phyloP scores from a whole-genome alignment of 53 echinoderm and acorn worm species.

The Mesocentrotus franciscanus region DNA sequence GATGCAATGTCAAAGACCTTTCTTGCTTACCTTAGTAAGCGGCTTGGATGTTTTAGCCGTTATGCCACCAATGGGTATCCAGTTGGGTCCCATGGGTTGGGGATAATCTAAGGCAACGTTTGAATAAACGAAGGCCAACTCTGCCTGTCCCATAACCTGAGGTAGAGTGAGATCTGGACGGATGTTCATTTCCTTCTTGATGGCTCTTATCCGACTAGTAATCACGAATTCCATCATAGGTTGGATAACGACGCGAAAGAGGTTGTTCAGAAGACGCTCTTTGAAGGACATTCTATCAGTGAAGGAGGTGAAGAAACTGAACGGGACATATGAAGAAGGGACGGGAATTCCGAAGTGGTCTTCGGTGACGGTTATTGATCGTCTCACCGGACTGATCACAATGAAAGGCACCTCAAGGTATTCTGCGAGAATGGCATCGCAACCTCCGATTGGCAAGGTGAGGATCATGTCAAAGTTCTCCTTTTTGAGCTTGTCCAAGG shows the following conservation, averaged over 20 bases:
- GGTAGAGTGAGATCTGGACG: conserved; percentile 60
- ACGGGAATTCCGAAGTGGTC: conserved; percentile 70
- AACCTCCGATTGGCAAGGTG: conserved; percentile 42
- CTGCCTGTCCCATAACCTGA: conserved; percentile 57
- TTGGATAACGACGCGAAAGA: conserved; percentile 41
- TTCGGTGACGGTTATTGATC: conserved; percentile 27
- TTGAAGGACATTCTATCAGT: conserved; percentile 76
- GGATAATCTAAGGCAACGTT: conserved; percentile 79
- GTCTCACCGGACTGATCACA: conserved; percentile 16
- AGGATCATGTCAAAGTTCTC: conserved; percentile 33
- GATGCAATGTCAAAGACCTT: not conserved
- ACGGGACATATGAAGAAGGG: conserved; percentile 80
- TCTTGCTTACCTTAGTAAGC: conserved; percentile 55
- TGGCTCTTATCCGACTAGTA: not conserved
- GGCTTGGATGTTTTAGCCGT: conserved; percentile 57
- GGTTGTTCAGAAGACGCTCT: conserved; percentile 66
- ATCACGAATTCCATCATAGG: not conserved
- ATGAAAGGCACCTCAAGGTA: conserved; percentile 41
- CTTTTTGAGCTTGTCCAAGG: conserved; percentile 34
- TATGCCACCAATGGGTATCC: conserved; percentile 69
- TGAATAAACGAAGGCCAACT: conserved; percentile 68
- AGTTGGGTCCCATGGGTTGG: conserved; percentile 77
- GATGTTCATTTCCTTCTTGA: conserved; percentile 62
- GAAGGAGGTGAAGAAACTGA: conserved; percentile 47
- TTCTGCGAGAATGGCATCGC: conserved; percentile 43